Evolutionary conservation across 2,888 invertebrate genomes (phyloP), one percentile per base, ranked within the genome.

Genomic region (Pristionchus maxplancki): DNA sequence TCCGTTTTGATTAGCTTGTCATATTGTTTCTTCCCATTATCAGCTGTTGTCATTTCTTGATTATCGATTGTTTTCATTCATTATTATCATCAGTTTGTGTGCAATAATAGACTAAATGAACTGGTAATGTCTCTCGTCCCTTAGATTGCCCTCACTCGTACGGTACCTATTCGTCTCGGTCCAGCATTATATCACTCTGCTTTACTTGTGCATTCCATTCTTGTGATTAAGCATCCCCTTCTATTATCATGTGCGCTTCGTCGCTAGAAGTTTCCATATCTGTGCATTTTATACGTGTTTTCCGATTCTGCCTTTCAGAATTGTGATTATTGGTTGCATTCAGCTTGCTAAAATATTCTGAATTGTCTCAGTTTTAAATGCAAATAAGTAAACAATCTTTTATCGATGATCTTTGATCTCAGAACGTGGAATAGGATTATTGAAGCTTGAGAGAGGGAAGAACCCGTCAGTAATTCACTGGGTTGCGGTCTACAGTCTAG

Each of bases 361-460:
- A 20, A 58, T 3, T 58, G 58, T 24, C n/a, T 58, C 9, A 58
- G 9, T n/a, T 24, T n/a, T 58, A 24, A 24, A 58, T 58, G 58
- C 24, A 58, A 1, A 5, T 24, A 24, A n/a, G 58, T 58, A 58
- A 20, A 58, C 20, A 34, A 67, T 34, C 11, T 20, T 67, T 67
- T 78, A 78, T 78, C 28, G 40, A 78, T 48, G 78, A 78, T 78
- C 78, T 78, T n/a, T 40, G 44, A 78, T 78, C 78, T 71, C 78
- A 78, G 20, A 31, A 71, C 13, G 11, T 17, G 37, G 24, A 71
- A 71, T 37, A 71, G 17, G 2, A 71, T 17, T 9, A 28, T n/a
- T 31, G 40, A 78, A 44, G 78, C 78, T 78, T 78, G 78, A 78
- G 78, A 78, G 20, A 24, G 40, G 44, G 44, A 28, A 78, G 44